Evolutionary conservation across 2,888 invertebrate species (phyloP).

Genomic region (Phengaris alcon): DNA sequence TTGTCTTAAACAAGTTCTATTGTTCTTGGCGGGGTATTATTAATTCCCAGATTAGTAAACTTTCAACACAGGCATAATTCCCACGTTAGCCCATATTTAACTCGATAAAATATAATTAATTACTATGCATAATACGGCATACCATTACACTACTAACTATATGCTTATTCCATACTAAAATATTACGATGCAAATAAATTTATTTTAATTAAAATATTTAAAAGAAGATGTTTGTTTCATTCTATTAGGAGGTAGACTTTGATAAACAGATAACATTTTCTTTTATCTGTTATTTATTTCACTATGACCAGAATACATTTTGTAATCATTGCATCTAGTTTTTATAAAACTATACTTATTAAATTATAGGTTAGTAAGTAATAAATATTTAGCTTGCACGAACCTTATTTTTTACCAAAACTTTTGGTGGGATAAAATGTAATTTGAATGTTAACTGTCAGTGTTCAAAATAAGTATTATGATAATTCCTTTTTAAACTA

Average conservation of each 20-base stretch:
- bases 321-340: background rate
- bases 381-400: too few species aligned
- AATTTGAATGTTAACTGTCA: too few species aligned
- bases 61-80: conserved; percentile 52
- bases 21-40: conserved; percentile 51
- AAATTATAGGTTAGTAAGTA: background rate
- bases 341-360: too few species aligned
- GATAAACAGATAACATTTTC: background rate
- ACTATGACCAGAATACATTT: background rate
- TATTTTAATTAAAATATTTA: background rate
- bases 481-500: too few species aligned
- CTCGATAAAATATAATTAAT: conserved; percentile 8
- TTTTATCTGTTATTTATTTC: background rate
- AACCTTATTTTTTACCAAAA: too few species aligned
- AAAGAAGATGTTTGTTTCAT: background rate
- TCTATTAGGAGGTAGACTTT: background rate
- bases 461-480: too few species aligned
- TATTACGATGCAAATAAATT: background rate
- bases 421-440: too few species aligned
- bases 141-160: background rate
- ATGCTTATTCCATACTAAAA: background rate
- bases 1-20: conserved; percentile 45
- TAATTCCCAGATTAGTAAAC: conserved; percentile 61
- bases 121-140: background rate
- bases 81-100: conserved; percentile 43